These are phyloP conservation scores for Odobenus rosmarus DNA, from an alignment of 2,113 vertebrate genomes.

Conservation along the genomic window DNA sequence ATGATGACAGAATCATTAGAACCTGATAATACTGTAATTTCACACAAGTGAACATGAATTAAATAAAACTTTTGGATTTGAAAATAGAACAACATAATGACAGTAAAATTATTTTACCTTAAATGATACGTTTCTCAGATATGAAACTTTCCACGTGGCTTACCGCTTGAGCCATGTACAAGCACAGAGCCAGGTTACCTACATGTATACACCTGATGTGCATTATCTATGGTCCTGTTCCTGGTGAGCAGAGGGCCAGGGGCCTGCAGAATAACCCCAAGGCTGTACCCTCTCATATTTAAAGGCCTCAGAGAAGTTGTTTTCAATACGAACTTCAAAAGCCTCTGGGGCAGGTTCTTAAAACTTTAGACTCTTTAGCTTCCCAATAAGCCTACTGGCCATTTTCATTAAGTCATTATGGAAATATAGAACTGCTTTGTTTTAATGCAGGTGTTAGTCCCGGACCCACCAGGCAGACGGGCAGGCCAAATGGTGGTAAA, in stretches of 20 bases:
- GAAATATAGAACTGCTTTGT: not conserved
- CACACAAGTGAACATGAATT: not conserved
- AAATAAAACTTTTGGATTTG: not conserved
- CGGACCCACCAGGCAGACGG: not conserved
- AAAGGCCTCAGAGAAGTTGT: not conserved
- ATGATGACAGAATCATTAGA: not conserved
- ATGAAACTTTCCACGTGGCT: not conserved
- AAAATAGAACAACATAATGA: not conserved
- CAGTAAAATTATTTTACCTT: not conserved
- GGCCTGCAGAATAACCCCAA: not conserved
- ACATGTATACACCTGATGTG: fast-evolving
- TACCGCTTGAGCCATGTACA: not conserved
- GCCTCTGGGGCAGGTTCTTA: not conserved
- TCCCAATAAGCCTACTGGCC: not conserved
- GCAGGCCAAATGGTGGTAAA: not conserved
- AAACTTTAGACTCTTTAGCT: not conserved
- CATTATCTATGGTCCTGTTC: not conserved
- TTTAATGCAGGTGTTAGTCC: not conserved
- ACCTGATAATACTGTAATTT: not conserved
- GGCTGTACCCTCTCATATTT: not conserved
- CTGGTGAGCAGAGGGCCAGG: too few species aligned
- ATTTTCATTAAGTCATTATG: not conserved
- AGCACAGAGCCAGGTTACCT: not conserved
- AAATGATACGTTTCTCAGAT: not conserved
- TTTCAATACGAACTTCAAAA: not conserved